A percentile compares a stretch with the other conserved stretches of the same genome.
Conservation (phyloP, 1,140 invertebrate genomes). For the Sesamia nonagrioides region DNA sequence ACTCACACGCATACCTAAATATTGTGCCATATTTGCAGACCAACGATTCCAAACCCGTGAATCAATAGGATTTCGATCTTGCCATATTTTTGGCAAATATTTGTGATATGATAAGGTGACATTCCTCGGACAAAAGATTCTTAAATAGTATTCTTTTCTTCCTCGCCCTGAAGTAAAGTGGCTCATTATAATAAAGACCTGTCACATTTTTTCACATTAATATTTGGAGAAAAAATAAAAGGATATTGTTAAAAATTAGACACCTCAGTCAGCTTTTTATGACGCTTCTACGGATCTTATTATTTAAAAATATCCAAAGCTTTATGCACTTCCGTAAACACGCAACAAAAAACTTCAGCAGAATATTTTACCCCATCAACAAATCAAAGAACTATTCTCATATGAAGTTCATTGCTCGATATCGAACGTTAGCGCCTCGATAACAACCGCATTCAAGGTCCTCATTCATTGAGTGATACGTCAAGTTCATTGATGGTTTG, state of each 20-base stretch:
- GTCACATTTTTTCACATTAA: background rate
- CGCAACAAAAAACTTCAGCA: background rate
- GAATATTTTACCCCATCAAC: constrained; percentile 29
- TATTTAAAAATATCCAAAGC: background rate
- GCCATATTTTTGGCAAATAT: constrained; percentile 11
- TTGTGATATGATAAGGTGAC: background rate
- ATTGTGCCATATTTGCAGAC: constrained; percentile 11
- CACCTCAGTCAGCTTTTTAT: background rate
- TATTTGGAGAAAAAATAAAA: background rate
- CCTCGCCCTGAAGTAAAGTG: background rate
- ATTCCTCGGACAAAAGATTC: background rate
- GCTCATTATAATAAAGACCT: too few relatives aligned
- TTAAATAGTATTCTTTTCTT: background rate
- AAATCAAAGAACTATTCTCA: constrained; percentile 35
- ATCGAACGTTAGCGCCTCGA: constrained; percentile 63
- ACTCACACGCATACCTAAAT: constrained; percentile 24
- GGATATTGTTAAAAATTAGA: background rate
- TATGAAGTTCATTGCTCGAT: constrained; percentile 70
- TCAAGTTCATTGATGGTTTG: constrained; percentile 77
- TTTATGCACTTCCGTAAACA: constrained; percentile 16
- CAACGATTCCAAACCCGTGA: constrained; percentile 33
- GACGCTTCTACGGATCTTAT: background rate
- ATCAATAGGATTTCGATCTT: constrained; percentile 12
- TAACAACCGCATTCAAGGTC: constrained; percentile 78
- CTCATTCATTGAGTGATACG: constrained; percentile 73